Conservation (phyloP, 2,797 vertebrate species). For the Fundulus diaphanus region DNA sequence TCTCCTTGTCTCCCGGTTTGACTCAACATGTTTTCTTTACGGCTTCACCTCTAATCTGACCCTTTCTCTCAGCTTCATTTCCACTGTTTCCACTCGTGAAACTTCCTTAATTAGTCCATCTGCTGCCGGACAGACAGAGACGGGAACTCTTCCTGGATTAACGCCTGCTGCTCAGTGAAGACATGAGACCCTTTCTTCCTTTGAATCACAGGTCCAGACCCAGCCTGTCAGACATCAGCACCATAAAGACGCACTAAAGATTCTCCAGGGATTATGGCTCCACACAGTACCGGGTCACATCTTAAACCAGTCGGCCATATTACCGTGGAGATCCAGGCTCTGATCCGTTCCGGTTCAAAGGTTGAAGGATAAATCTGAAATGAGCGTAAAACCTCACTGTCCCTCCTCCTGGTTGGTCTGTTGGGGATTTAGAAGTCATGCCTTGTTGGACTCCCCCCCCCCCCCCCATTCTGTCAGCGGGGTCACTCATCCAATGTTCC, state of each 20-base stretch:
- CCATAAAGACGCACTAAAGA: constrained; percentile 1
- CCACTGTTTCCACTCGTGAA: neutral
- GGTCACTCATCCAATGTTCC: constrained; percentile 1
- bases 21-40: constrained; percentile 9
- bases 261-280: neutral
- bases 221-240: neutral
- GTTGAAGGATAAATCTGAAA: constrained; percentile 18
- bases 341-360: constrained; percentile 10
- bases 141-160: constrained; percentile 57
- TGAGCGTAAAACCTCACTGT: constrained; percentile 3
- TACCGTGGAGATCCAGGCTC: constrained; percentile 2
- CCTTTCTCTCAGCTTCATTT: constrained; percentile 35
- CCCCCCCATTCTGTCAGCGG: constrained; percentile 9
- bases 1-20: constrained; percentile 5
- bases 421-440: constrained; percentile 17
- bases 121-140: constrained; percentile 15
- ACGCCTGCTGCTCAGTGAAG: constrained; percentile 35
- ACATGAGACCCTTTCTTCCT: neutral
- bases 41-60: constrained; percentile 31
- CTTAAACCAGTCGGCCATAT: neutral
- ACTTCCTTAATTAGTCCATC: constrained; percentile 42
- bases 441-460: neutral
- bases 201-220: fast-evolving
- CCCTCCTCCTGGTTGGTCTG: constrained; percentile 1
- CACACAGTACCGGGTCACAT: neutral